Conservation (phyloP, 2,888 invertebrate species). For the Acronicta leporina region DNA sequence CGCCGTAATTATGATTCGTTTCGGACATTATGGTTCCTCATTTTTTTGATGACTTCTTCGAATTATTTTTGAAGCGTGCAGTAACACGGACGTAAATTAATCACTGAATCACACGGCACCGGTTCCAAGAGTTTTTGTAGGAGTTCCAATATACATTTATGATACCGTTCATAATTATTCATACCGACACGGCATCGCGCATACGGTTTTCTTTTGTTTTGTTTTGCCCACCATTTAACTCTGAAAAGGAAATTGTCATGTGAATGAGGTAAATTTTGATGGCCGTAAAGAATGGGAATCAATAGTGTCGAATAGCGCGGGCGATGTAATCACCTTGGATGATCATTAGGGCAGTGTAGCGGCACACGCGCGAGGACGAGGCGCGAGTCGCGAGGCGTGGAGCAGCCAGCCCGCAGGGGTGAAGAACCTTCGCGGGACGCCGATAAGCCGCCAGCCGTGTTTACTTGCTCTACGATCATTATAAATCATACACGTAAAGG, state of each 20-base stretch:
- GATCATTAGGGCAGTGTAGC: slow-evolving; percentile 56
- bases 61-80: slow-evolving; percentile 52
- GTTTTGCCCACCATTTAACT: slow-evolving; percentile 12
- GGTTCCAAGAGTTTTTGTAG: slow-evolving; percentile 51
- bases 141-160: slow-evolving; percentile 52
- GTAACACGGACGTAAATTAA: slow-evolving; percentile 56
- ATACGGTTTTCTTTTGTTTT: slow-evolving; percentile 33
- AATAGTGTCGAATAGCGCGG: slow-evolving; percentile 31
- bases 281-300: slow-evolving; percentile 22
- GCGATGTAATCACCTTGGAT: slow-evolving; percentile 27
- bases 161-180: slow-evolving; percentile 52
- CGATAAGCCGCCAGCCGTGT: slow-evolving; percentile 79
- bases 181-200: slow-evolving; percentile 19
- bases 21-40: slow-evolving; percentile 48
- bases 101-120: slow-evolving; percentile 55
- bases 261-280: slow-evolving; percentile 22
- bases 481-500: slow-evolving; percentile 80
- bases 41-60: slow-evolving; percentile 52
- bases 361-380: slow-evolving; percentile 43
- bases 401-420: slow-evolving; percentile 64
- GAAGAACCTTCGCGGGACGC: slow-evolving; percentile 73
- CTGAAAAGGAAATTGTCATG: slow-evolving; percentile 13
- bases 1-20: slow-evolving; percentile 54
- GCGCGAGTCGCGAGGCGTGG: slow-evolving; percentile 45
- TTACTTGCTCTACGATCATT: slow-evolving; percentile 74